These are phyloP conservation scores for Theretra japonica DNA, from an alignment of 2,888 invertebrate species.

Conservation along the genomic window DNA sequence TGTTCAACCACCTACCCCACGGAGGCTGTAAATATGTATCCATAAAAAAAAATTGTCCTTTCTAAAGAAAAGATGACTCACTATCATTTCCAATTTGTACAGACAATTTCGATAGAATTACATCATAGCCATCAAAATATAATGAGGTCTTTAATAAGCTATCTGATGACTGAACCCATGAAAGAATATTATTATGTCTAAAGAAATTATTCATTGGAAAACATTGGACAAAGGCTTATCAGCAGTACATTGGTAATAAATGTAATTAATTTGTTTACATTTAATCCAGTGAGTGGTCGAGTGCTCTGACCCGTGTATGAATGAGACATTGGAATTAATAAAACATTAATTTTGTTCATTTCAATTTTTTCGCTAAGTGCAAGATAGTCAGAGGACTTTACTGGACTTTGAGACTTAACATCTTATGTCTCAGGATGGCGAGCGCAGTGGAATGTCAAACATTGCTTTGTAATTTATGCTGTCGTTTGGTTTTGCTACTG, in stretches of 20 bases:
- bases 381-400: no score
- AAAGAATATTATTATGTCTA: neutral
- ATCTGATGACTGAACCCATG: neutral
- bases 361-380: no score
- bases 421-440: no score
- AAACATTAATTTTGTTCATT: neutral
- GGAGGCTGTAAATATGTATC: no score
- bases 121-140: neutral
- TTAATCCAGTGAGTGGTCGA: neutral
- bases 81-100: neutral
- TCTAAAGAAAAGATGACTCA: neutral
- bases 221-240: conserved; percentile 22
- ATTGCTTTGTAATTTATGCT: no score
- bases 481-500: no score
- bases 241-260: neutral
- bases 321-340: neutral
- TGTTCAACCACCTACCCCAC: no score
- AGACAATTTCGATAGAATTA: conserved; percentile 7
- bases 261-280: neutral
- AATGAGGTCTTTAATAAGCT: neutral
- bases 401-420: no score
- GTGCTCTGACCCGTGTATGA: neutral
- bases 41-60: no score
- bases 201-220: neutral
- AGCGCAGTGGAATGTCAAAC: no score